Conservation (phyloP, 2,797 vertebrate species). For the Smutsia gigantea region DNA sequence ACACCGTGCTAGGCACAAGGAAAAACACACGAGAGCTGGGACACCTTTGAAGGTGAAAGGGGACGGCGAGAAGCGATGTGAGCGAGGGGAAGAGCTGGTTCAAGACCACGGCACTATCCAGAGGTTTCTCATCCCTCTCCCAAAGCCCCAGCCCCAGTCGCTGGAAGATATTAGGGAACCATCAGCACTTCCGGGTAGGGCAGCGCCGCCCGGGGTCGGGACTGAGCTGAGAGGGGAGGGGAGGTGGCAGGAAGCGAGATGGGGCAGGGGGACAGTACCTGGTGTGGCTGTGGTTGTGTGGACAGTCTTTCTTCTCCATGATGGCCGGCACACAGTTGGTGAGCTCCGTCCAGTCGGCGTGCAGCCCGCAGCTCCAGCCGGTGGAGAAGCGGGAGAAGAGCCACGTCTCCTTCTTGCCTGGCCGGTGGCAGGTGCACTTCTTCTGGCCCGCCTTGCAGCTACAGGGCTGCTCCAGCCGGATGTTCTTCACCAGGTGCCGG, state of each 20-base stretch:
- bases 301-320: slow-evolving; percentile 94
- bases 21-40: background rate
- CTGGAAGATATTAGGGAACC: background rate
- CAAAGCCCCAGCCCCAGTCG: no score
- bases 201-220: background rate
- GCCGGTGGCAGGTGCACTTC: slow-evolving; percentile 97
- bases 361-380: slow-evolving; percentile 98
- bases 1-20: background rate
- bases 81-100: background rate
- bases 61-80: background rate
- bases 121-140: background rate
- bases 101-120: background rate
- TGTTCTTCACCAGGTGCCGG: slow-evolving; percentile 97
- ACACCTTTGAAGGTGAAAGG: background rate
- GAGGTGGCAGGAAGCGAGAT: background rate
- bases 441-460: slow-evolving; percentile 97
- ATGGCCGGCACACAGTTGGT: slow-evolving; percentile 97
- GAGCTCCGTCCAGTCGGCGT: slow-evolving; percentile 99
- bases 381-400: slow-evolving; percentile 98
- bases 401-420: slow-evolving; percentile 97
- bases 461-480: slow-evolving; percentile 96
- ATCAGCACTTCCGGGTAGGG: background rate
- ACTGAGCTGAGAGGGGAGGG: fast-evolving
- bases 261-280: slow-evolving; percentile 63
- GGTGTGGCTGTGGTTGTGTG: slow-evolving; percentile 90